Evolutionary conservation across 2,888 invertebrate species (phyloP).

Genomic region (Euzophera pinguis): DNA sequence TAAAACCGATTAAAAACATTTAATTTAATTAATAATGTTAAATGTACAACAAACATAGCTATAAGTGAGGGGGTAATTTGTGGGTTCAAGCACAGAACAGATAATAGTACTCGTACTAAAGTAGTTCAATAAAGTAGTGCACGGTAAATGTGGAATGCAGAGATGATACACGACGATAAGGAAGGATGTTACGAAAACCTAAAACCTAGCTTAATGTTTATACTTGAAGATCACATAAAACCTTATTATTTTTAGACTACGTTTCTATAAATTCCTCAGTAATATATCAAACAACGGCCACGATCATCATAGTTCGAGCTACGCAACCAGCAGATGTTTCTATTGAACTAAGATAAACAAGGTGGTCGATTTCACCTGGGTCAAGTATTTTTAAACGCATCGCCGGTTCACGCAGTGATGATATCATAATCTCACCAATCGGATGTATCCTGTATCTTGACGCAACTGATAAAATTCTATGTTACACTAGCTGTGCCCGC

Average conservation of each 20-base stretch:
- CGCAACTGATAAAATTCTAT: slow-evolving; percentile 11
- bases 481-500: too few species aligned
- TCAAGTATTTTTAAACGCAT: slow-evolving; percentile 47
- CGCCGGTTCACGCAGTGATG: slow-evolving; percentile 37
- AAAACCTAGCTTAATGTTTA: not conserved
- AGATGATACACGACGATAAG: too few species aligned
- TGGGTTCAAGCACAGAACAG: too few species aligned
- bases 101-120: too few species aligned
- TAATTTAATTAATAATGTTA: too few species aligned
- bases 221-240: not conserved
- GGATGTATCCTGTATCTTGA: slow-evolving; percentile 26
- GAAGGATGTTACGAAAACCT: too few species aligned
- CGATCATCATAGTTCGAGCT: slow-evolving; percentile 6
- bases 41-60: too few species aligned
- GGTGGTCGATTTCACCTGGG: slow-evolving; percentile 46
- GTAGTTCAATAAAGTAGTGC: too few species aligned
- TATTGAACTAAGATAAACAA: slow-evolving; percentile 45
- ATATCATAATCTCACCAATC: slow-evolving; percentile 43
- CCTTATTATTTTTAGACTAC: not conserved
- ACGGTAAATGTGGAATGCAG: too few species aligned
- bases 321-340: slow-evolving; percentile 40
- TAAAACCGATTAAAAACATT: too few species aligned
- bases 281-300: not conserved
- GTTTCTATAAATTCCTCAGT: not conserved
- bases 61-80: too few species aligned